Evolutionary conservation across 2,888 invertebrate genomes (phyloP).

Genomic region (Andrena haemorrhoa): DNA sequence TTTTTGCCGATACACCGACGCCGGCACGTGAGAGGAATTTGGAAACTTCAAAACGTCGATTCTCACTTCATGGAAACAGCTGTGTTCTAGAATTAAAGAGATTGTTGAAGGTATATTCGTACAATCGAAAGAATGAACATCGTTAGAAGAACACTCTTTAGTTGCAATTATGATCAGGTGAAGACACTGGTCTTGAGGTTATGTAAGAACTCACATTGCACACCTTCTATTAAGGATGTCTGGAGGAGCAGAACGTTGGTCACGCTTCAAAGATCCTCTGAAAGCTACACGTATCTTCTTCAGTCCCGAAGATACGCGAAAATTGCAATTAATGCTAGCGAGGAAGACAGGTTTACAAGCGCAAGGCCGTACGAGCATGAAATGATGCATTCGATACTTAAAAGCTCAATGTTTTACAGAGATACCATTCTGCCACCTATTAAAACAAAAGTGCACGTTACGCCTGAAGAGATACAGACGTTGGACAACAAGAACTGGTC

Average conservation of each 20-base stretch:
- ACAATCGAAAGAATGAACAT: slow-evolving; percentile 1
- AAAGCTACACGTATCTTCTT: background rate
- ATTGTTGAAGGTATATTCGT: background rate
- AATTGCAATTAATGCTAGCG: rapidly evolving
- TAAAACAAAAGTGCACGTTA: background rate
- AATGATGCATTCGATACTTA: background rate
- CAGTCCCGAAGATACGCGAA: background rate
- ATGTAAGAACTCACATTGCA: slow-evolving; percentile 3
- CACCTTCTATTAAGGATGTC: background rate
- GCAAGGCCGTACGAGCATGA: background rate
- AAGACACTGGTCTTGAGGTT: slow-evolving; percentile 14
- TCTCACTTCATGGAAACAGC: background rate
- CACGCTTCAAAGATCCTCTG: background rate
- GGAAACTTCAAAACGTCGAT: too few species aligned
- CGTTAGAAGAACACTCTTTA: background rate
- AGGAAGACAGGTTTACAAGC: rapidly evolving
- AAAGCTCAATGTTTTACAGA: slow-evolving; percentile 4
- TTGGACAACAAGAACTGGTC: background rate
- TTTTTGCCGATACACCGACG: too few species aligned
- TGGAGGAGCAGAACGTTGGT: background rate
- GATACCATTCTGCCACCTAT: background rate
- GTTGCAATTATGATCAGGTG: background rate
- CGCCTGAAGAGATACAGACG: background rate
- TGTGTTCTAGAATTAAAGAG: background rate
- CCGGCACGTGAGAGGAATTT: too few species aligned